These are phyloP conservation scores for Camponotus vicinus DNA, from an alignment of 1,140 invertebrate species.

Conservation along the genomic window DNA sequence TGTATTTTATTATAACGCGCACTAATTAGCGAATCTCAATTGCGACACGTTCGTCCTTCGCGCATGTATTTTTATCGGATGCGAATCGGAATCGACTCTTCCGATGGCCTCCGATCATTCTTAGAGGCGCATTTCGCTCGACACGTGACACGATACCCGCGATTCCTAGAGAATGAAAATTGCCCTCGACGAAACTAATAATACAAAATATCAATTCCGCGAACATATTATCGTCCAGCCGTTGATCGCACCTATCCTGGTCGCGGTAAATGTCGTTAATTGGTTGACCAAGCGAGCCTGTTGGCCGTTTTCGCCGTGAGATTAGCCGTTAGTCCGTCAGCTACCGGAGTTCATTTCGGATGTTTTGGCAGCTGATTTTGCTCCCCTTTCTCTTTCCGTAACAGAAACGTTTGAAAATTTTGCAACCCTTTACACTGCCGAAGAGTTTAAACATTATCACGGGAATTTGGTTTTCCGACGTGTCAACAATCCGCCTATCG, in stretches of 20 bases:
- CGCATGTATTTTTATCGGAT: conserved; percentile 53
- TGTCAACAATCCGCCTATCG: not conserved
- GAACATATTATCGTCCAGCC: conserved; percentile 30
- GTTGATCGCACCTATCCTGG: not conserved
- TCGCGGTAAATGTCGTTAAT: conserved; percentile 28
- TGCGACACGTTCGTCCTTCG: conserved; percentile 43
- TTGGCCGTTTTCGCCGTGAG: conserved; percentile 65
- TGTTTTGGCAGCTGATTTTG: conserved; percentile 79
- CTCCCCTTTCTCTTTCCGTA: conserved; percentile 39
- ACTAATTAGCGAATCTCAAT: conserved; percentile 26
- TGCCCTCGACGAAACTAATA: conserved; percentile 11
- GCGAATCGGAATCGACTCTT: conserved; percentile 15
- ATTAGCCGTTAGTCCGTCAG: conserved; percentile 63
- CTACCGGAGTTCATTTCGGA: conserved; percentile 73
- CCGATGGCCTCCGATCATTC: not conserved
- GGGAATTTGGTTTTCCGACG: conserved; percentile 1
- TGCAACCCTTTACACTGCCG: not conserved
- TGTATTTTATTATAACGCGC: conserved; percentile 42
- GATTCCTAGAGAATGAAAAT: not conserved
- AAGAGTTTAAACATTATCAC: not conserved
- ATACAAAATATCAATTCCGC: conserved; percentile 51
- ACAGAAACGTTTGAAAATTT: conserved; percentile 50
- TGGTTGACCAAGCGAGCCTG: conserved; percentile 32
- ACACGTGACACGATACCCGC: not conserved
- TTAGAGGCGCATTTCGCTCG: not conserved